Conservation (phyloP, 1,140 invertebrate genomes). For the Caenorhabditis elegans region WBcel235 BX284602.5:7912501-7913000, state of each 20-base stretch:
- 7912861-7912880: conserved; percentile 4
- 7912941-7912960: conserved; percentile 29
- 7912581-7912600: too few species aligned
- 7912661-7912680: neutral
- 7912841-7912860: conserved; percentile 17
- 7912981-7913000: too few species aligned
- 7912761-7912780: neutral
- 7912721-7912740: conserved; percentile 9
- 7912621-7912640: too few species aligned
- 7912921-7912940: conserved; percentile 1
- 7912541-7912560: neutral
- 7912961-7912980: neutral
- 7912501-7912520: neutral
- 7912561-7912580: neutral
- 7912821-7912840: neutral
- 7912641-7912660: too few species aligned
- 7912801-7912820: neutral
- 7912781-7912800: neutral
- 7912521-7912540: neutral
- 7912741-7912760: conserved; percentile 22
- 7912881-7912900: neutral
- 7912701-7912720: conserved; percentile 24
- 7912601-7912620: too few species aligned
- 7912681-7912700: conserved; percentile 21
- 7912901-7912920: neutral